A percentile compares a stretch with the other conserved stretches of the same genome.
phyloP scores from a whole-genome alignment of 2,888 invertebrate species.

The Limnephilus marmoratus region DNA sequence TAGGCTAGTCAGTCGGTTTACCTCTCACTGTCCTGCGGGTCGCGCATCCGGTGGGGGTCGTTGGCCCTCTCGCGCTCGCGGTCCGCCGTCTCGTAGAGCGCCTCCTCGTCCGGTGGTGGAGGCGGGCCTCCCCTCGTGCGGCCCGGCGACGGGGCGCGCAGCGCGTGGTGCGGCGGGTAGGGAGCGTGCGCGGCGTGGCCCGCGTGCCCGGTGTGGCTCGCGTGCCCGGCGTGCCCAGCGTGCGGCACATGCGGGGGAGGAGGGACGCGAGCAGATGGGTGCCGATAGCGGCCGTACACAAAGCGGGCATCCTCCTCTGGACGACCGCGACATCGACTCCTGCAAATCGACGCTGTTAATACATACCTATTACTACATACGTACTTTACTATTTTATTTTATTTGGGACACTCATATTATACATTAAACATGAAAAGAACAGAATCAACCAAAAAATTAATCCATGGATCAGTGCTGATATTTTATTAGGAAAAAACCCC shows the following conservation, averaged over 20 bases:
- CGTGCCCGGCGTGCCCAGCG: slow-evolving; percentile 74
- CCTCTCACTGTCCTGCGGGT: slow-evolving; percentile 94
- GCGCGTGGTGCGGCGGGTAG: slow-evolving; percentile 76
- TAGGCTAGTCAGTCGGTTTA: slow-evolving; percentile 72
- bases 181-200: slow-evolving; percentile 74
- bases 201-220: slow-evolving; percentile 74
- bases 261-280: slow-evolving; percentile 70
- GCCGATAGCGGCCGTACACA: slow-evolving; percentile 83
- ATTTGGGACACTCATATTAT: too few relatives aligned
- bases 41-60: slow-evolving; percentile 83
- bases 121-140: slow-evolving; percentile 65
- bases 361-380: neutral
- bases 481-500: too few relatives aligned
- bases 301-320: slow-evolving; percentile 86
- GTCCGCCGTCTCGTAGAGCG: slow-evolving; percentile 92
- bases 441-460: too few relatives aligned
- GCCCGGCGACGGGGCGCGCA: slow-evolving; percentile 77
- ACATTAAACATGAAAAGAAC: too few relatives aligned
- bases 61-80: slow-evolving; percentile 79
- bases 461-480: too few relatives aligned
- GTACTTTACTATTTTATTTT: too few relatives aligned
- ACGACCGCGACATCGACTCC: slow-evolving; percentile 75
- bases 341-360: slow-evolving; percentile 68
- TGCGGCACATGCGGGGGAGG: slow-evolving; percentile 72
- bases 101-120: slow-evolving; percentile 84